phyloP scores from a whole-genome alignment of 1,140 invertebrate genomes.

The Drosophila nigromelanica region DNA sequence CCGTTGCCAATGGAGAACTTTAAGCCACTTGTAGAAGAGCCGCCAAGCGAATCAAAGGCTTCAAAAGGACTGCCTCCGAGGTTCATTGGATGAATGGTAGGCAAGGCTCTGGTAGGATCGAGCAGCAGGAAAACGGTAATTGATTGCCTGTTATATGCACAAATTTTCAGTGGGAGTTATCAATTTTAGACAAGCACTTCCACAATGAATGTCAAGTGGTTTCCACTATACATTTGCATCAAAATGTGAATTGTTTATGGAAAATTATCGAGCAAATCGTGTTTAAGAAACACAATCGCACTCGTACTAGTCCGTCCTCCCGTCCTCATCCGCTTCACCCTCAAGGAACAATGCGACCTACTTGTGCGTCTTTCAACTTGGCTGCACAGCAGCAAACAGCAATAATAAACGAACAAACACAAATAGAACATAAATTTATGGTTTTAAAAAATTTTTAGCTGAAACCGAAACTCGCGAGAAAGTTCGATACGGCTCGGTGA shows the following conservation, averaged over 20 bases:
- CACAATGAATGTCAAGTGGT: too few species aligned
- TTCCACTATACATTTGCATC: slow-evolving; percentile 17
- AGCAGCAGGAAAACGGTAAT: not conserved
- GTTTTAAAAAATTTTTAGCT: slow-evolving; percentile 71
- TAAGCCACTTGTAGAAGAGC: slow-evolving; percentile 17
- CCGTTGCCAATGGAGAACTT: slow-evolving; percentile 28
- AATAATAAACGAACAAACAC: slow-evolving; percentile 25
- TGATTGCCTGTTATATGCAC: not conserved
- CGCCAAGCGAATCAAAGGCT: slow-evolving; percentile 43
- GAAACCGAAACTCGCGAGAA: slow-evolving; percentile 40
- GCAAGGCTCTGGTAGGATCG: not conserved
- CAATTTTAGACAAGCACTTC: not conserved
- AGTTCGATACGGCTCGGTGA: slow-evolving; percentile 19
- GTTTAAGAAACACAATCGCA: slow-evolving; percentile 23
- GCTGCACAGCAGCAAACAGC: slow-evolving; percentile 50
- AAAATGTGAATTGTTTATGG: slow-evolving; percentile 32
- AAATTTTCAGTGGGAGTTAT: slow-evolving; percentile 1
- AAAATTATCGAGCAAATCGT: slow-evolving; percentile 66
- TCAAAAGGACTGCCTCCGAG: not conserved
- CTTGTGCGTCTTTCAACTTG: slow-evolving; percentile 68
- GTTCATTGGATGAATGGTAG: too few species aligned
- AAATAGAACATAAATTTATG: slow-evolving; percentile 63
- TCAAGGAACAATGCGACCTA: slow-evolving; percentile 47
- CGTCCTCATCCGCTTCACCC: not conserved
- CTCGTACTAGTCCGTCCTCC: not conserved